phyloP scores from a whole-genome alignment of 2,888 invertebrate genomes.

The Torymus texanus region DNA sequence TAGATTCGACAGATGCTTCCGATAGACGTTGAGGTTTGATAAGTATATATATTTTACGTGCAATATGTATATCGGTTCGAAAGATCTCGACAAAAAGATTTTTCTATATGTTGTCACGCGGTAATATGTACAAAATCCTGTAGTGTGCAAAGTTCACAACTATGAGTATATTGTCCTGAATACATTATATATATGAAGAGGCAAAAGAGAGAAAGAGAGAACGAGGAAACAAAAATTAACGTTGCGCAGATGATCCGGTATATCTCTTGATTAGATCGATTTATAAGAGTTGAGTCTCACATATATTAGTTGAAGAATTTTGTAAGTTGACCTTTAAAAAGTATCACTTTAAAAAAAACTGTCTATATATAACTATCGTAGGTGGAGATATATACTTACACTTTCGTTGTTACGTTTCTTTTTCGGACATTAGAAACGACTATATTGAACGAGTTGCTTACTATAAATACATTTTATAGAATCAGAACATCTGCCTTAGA shows the following conservation, averaged over 20 bases:
- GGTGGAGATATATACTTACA: background rate
- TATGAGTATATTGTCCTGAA: conserved; percentile 67
- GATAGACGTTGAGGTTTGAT: too few species aligned
- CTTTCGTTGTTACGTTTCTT: conserved; percentile 16
- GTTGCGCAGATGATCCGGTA: conserved; percentile 29
- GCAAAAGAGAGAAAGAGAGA: background rate
- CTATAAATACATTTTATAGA: conserved; percentile 42
- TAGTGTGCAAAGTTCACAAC: conserved; percentile 63
- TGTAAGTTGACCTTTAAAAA: conserved; percentile 28
- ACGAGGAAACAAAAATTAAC: too few species aligned
- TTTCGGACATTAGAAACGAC: conserved; percentile 9
- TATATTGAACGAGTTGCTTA: conserved; percentile 8
- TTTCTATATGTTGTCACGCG: conserved; percentile 20
- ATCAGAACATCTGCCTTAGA: conserved; percentile 45
- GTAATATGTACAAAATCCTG: conserved; percentile 66
- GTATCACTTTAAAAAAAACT: background rate
- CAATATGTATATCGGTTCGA: too few species aligned
- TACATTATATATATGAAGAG: conserved; percentile 54
- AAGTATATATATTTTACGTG: too few species aligned
- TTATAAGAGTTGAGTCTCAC: conserved; percentile 30
- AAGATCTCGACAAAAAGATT: conserved; percentile 15
- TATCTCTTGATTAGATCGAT: conserved; percentile 28
- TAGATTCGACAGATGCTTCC: too few species aligned
- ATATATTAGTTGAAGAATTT: conserved; percentile 43
- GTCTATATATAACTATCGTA: background rate